These are phyloP conservation scores for Pholis gunnellus DNA, from an alignment of 2,113 vertebrate genomes.

Conservation along the genomic window DNA sequence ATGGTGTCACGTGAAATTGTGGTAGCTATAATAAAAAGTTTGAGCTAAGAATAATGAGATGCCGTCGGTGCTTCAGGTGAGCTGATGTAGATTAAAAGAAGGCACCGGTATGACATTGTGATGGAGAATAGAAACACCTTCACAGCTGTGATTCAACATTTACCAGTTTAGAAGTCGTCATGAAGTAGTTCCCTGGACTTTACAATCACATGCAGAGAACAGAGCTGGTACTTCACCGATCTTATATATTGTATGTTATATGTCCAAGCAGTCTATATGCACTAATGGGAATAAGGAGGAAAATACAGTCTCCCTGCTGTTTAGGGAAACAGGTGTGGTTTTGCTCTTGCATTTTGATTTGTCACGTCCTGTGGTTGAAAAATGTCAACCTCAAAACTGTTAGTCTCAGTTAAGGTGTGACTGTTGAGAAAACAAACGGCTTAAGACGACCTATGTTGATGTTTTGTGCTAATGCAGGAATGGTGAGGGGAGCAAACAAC, in stretches of 20 bases:
- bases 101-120: slow-evolving; percentile 17
- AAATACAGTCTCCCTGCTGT: background rate
- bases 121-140: slow-evolving; percentile 33
- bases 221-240: background rate
- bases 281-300: background rate
- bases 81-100: slow-evolving; percentile 44
- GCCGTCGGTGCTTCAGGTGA: slow-evolving; percentile 31
- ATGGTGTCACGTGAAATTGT: slow-evolving; percentile 40
- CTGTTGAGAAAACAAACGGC: background rate
- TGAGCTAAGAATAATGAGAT: slow-evolving; percentile 46
- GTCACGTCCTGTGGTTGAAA: background rate
- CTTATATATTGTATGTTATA: background rate
- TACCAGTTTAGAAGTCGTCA: background rate
- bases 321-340: background rate
- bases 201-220: background rate
- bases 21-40: slow-evolving; percentile 35
- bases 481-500: too few species aligned
- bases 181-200: background rate
- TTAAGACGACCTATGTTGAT: background rate
- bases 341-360: background rate
- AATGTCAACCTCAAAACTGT: background rate
- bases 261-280: background rate
- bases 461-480: background rate
- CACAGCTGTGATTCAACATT: slow-evolving; percentile 14
- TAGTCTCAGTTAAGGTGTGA: background rate